Percentiles rank a stretch among this genome's conserved stretches.
Conservation (phyloP, 2,888 invertebrate species). For the Ditula angustiorana region DNA sequence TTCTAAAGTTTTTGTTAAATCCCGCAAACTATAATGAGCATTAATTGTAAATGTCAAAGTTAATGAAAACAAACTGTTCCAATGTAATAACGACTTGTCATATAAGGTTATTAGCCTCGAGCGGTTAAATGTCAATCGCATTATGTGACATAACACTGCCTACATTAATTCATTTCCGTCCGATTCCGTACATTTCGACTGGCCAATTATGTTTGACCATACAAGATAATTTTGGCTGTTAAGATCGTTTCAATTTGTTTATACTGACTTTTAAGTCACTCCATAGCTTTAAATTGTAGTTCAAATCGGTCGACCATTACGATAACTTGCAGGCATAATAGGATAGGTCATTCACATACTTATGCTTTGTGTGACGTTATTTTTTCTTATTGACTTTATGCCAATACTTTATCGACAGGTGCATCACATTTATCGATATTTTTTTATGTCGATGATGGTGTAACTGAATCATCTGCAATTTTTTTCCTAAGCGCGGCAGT, state of each 20-base stretch:
- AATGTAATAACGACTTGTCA: constrained; percentile 18
- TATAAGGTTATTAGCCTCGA: constrained; percentile 41
- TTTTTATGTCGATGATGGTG: neutral
- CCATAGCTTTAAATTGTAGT: neutral
- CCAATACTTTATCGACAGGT: no score
- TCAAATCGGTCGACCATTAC: neutral
- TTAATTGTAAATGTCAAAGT: neutral
- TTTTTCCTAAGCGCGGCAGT: no score
- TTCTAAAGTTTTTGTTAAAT: no score
- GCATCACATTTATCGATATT: no score
- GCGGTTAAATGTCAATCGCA: constrained; percentile 31
- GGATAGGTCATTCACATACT: no score
- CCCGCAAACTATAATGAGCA: no score
- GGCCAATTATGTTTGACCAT: constrained; percentile 42
- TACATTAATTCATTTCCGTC: constrained; percentile 29
- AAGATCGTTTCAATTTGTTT: constrained; percentile 14
- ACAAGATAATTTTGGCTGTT: constrained; percentile 18
- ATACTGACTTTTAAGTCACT: constrained; percentile 5
- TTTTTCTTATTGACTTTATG: no score
- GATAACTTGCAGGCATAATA: neutral
- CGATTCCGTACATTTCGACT: constrained; percentile 39
- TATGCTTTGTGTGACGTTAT: no score
- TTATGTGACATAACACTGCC: constrained; percentile 41
- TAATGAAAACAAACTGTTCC: constrained; percentile 5
- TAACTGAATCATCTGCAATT: no score